Evolutionary conservation across 2,888 invertebrate genomes (phyloP).

Genomic region (Taphrorychus bicolor): DNA sequence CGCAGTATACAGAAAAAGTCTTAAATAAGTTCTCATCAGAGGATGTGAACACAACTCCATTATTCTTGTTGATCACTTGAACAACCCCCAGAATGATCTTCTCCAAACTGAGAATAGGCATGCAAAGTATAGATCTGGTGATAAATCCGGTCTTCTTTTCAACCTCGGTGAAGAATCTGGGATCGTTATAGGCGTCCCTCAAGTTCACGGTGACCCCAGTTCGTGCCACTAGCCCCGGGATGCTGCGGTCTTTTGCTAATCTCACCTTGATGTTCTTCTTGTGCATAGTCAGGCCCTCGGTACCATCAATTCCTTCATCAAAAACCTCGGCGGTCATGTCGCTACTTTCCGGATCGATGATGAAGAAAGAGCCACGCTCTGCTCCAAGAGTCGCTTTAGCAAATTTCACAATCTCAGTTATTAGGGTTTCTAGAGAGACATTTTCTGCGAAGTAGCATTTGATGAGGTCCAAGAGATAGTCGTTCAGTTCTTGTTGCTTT

Average conservation of each 20-base stretch:
- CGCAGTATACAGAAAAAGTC: constrained; percentile 66
- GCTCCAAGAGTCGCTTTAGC: constrained; percentile 66
- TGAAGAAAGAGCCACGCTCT: constrained; percentile 66
- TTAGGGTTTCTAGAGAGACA: constrained; percentile 65
- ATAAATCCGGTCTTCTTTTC: constrained; percentile 66
- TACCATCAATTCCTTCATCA: constrained; percentile 64
- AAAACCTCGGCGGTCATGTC: constrained; percentile 65
- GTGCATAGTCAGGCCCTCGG: constrained; percentile 57
- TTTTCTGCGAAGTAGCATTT: constrained; percentile 65
- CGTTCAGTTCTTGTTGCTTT: constrained; percentile 58
- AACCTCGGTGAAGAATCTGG: constrained; percentile 63
- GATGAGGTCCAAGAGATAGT: constrained; percentile 56
- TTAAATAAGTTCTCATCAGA: constrained; percentile 65
- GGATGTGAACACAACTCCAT: constrained; percentile 59
- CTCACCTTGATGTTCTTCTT: constrained; percentile 64
- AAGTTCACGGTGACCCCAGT: constrained; percentile 64
- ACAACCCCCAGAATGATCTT: constrained; percentile 58
- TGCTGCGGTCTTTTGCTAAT: constrained; percentile 61
- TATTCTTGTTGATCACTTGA: constrained; percentile 65
- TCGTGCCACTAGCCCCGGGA: constrained; percentile 64
- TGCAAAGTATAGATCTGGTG: constrained; percentile 64
- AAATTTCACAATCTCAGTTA: constrained; percentile 67
- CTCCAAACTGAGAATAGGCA: constrained; percentile 63
- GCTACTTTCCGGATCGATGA: constrained; percentile 62
- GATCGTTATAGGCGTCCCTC: constrained; percentile 65